Evolutionary conservation across 2,888 invertebrate species (phyloP).

Genomic region (Uloborus plumipes): DNA sequence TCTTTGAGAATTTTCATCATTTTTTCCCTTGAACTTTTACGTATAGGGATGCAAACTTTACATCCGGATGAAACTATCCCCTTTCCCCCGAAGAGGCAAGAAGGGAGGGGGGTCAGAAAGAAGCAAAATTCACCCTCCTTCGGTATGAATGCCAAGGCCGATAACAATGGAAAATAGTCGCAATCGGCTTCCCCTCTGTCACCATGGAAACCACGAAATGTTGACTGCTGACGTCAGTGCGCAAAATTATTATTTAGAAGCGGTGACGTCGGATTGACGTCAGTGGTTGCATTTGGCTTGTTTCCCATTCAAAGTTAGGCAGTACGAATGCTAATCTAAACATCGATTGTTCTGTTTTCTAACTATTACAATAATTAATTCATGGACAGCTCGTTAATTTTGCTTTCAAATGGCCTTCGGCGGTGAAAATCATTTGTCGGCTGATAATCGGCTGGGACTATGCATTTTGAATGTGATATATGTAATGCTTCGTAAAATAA

Average conservation of each 20-base stretch:
- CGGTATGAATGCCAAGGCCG: slow-evolving; percentile 49
- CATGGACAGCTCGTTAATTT: not conserved
- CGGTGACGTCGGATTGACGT: slow-evolving; percentile 53
- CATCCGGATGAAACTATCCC: not conserved
- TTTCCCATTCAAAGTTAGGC: slow-evolving; percentile 24
- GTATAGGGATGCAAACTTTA: not conserved
- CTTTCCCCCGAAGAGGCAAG: not conserved
- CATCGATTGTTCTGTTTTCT: slow-evolving; percentile 15
- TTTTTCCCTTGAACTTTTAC: no score
- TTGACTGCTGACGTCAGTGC: slow-evolving; percentile 49
- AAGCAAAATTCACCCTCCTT: not conserved
- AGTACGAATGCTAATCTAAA: slow-evolving; percentile 5
- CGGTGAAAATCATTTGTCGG: not conserved
- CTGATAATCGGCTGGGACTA: no score
- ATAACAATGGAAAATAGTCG: slow-evolving; percentile 12
- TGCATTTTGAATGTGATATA: no score
- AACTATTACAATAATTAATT: slow-evolving; percentile 47
- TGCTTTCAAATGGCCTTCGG: not conserved
- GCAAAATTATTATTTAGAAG: slow-evolving; percentile 41
- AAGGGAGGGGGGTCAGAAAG: not conserved
- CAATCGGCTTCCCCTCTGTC: slow-evolving; percentile 30
- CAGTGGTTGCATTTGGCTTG: slow-evolving; percentile 42
- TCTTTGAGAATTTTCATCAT: no score
- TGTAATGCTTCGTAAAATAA: no score
- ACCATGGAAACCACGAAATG: slow-evolving; percentile 40